Evolutionary conservation across 2,113 vertebrate genomes (phyloP).

Genomic region (Symphodus melops): DNA sequence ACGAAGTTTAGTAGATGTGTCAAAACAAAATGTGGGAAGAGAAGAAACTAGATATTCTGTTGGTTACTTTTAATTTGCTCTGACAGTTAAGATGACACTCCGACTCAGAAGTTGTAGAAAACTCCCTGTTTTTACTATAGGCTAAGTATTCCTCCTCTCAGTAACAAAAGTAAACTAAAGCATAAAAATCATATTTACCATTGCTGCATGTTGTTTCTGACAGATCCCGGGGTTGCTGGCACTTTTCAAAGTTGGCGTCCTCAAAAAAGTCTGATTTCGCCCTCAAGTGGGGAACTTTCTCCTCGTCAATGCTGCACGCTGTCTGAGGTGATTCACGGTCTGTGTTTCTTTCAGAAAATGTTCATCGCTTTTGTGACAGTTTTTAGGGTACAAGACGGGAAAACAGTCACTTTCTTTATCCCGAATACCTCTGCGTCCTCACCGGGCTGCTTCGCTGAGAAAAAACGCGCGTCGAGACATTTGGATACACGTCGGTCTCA

Average conservation of each 20-base stretch:
- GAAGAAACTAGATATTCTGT: not conserved
- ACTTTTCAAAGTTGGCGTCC: constrained; percentile 74
- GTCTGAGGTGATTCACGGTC: constrained; percentile 37
- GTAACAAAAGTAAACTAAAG: constrained; percentile 5
- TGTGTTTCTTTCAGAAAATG: constrained; percentile 47
- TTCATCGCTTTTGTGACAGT: constrained; percentile 42
- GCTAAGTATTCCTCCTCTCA: not conserved
- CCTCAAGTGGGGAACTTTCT: constrained; percentile 84
- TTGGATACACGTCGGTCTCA: constrained; percentile 59
- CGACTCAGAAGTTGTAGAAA: constrained; percentile 8
- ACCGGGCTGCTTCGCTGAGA: constrained; percentile 20
- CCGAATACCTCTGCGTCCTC: constrained; percentile 16
- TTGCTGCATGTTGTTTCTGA: constrained; percentile 85
- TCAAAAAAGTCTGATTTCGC: constrained; percentile 82
- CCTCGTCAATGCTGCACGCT: constrained; percentile 62
- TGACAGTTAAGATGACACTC: constrained; percentile 5
- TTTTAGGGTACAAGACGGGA: constrained; percentile 21
- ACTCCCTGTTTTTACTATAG: not conserved
- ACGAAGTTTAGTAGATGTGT: not conserved
- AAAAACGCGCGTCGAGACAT: constrained; percentile 63
- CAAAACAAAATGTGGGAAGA: not conserved
- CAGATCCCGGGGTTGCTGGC: constrained; percentile 75
- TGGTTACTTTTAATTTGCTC: not conserved
- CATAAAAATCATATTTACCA: constrained; percentile 82
- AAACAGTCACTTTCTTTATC: constrained; percentile 32